Conservation (phyloP, 2,888 invertebrate species). For the Ellobium chinense region DNA sequence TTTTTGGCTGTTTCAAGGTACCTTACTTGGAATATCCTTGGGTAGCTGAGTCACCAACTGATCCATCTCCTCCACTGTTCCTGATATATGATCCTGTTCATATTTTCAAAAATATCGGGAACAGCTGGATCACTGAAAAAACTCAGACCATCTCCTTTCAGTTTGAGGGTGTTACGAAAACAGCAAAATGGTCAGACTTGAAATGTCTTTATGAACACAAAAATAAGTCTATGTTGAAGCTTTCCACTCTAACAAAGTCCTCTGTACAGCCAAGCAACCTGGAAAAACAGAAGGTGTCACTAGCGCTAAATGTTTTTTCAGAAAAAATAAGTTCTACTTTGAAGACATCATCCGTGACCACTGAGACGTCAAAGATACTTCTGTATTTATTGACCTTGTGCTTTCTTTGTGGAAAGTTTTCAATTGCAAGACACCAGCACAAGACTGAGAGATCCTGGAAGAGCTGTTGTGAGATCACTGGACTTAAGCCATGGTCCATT, state of each 20-base stretch:
- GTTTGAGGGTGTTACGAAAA: background rate
- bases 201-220: background rate
- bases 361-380: background rate
- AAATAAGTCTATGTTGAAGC: background rate
- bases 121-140: conserved; percentile 15
- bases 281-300: conserved; percentile 26
- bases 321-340: conserved; percentile 20
- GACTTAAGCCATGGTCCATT: too few species aligned
- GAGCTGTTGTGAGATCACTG: too few species aligned
- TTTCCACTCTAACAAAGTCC: background rate
- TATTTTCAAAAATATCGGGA: conserved; percentile 1
- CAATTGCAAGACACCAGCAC: conserved; percentile 10
- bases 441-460: too few species aligned
- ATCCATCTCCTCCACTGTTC: background rate
- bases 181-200: background rate
- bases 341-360: background rate
- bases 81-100: conserved; percentile 14
- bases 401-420: conserved; percentile 6
- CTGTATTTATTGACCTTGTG: conserved; percentile 8
- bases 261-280: background rate
- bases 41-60: background rate
- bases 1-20: background rate
- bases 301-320: background rate
- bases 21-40: background rate
- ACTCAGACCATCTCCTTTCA: background rate